Conservation (phyloP, 2,113 vertebrate genomes). For the Leucopternis melanops region DNA sequence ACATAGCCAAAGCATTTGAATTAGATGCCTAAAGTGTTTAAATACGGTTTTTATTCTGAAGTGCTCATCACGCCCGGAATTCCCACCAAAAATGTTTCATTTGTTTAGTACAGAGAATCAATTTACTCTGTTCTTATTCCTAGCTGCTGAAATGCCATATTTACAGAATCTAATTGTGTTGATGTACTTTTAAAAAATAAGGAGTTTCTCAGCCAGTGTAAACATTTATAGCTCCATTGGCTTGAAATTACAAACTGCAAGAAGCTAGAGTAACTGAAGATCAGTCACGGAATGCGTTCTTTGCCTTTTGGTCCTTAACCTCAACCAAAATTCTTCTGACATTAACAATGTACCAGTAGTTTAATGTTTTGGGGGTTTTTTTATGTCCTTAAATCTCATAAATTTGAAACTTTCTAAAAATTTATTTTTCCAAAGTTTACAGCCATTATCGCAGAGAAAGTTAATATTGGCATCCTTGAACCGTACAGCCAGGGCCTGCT, state of each 20-base stretch:
- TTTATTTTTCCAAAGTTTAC: neutral
- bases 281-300: rapidly evolving
- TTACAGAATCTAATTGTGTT: neutral
- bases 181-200: neutral
- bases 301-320: neutral
- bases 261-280: neutral
- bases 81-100: neutral
- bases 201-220: neutral
- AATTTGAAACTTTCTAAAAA: neutral
- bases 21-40: neutral
- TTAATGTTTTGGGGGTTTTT: neutral
- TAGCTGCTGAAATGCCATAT: neutral
- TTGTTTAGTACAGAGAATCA: neutral
- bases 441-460: neutral
- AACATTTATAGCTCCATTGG: neutral
- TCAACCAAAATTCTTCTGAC: neutral
- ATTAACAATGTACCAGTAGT: neutral
- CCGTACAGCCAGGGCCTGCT: neutral
- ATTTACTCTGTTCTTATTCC: neutral
- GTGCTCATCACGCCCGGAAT: neutral
- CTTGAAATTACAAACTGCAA: neutral
- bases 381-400: neutral
- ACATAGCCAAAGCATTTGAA: neutral
- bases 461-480: neutral
- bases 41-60: neutral